Conservation (phyloP, 2,888 invertebrate genomes). For the Ectobius pallidus region DNA sequence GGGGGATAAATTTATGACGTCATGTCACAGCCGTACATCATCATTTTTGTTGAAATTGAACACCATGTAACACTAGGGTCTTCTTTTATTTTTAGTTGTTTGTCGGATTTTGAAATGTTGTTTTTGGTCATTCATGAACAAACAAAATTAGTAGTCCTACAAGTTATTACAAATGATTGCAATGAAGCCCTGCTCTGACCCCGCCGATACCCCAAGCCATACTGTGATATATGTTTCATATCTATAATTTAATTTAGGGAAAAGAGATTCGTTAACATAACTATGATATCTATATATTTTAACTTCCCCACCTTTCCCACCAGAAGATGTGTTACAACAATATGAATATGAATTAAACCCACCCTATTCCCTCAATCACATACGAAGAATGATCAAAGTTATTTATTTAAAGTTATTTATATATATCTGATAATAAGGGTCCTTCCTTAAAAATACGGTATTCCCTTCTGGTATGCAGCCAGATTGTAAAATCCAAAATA, state of each 20-base stretch:
- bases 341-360: no score
- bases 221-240: background rate
- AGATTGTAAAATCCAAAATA: no score
- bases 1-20: constrained; percentile 31
- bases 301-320: no score
- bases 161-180: constrained; percentile 17
- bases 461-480: no score
- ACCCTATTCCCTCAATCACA: no score
- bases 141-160: constrained; percentile 16
- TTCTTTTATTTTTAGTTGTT: constrained; percentile 7
- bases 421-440: no score
- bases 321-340: no score
- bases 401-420: no score
- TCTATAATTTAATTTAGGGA: background rate
- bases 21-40: constrained; percentile 33
- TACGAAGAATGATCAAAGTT: no score
- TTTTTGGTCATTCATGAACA: constrained; percentile 19
- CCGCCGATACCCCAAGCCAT: background rate
- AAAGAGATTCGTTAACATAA: background rate
- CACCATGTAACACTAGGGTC: constrained; percentile 27
- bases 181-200: background rate
- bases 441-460: no score
- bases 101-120: constrained; percentile 23
- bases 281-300: no score
- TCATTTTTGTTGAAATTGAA: constrained; percentile 34